Evolutionary conservation across 2,888 invertebrate genomes (phyloP).

Genomic region (Dolichomitus sp.): DNA sequence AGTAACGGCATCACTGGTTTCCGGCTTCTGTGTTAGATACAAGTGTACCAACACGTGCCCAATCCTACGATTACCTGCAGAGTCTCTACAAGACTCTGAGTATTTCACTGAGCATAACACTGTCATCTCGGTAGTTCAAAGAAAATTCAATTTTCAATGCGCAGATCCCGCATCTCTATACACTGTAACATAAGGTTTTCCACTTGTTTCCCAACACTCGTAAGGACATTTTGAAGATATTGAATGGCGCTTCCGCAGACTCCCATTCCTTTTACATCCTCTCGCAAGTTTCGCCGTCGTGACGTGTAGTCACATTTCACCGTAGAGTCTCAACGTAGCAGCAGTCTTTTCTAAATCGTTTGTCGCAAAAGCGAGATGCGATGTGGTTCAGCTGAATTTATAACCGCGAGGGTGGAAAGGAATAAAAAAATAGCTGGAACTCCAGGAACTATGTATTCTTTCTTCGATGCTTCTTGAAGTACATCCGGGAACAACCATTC

Average conservation of each 20-base stretch:
- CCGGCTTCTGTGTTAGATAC: conserved; percentile 4
- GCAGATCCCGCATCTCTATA: background rate
- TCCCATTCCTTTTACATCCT: background rate
- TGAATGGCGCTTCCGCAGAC: background rate
- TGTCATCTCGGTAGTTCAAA: background rate
- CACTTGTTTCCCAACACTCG: background rate
- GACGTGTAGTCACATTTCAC: conserved; percentile 6
- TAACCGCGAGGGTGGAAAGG: conserved; percentile 6
- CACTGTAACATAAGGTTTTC: conserved; percentile 8
- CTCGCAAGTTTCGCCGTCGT: background rate
- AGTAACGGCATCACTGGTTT: conserved; percentile 13
- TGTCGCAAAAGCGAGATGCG: conserved; percentile 24
- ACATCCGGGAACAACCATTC: conserved; percentile 22
- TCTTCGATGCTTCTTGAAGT: conserved; percentile 25
- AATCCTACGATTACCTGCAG: background rate
- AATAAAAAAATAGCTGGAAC: background rate
- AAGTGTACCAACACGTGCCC: background rate
- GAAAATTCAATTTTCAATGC: conserved; percentile 5
- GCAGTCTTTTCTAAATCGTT: conserved; percentile 19
- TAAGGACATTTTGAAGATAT: conserved; percentile 29
- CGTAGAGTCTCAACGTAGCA: background rate
- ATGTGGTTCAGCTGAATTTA: conserved; percentile 19
- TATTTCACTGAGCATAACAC: background rate
- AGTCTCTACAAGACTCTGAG: background rate
- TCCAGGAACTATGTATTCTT: conserved; percentile 6